These are phyloP conservation scores for Drosophila testacea DNA, from an alignment of 2,888 invertebrate genomes.

Conservation along the genomic window DNA sequence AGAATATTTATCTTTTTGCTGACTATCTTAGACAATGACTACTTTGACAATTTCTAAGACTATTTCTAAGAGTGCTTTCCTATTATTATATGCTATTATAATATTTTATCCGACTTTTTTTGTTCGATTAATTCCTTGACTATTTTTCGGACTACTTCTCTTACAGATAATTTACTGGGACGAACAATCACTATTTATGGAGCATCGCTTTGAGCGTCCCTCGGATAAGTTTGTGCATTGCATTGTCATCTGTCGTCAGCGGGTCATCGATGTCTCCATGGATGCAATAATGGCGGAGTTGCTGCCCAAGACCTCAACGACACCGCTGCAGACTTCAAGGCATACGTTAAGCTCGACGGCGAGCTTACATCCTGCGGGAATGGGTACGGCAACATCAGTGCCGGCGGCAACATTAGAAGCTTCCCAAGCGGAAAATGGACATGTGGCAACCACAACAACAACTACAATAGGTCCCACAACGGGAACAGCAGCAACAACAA, in stretches of 20 bases:
- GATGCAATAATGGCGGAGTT: slow-evolving; percentile 86
- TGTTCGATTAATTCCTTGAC: not conserved
- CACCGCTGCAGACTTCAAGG: slow-evolving; percentile 66
- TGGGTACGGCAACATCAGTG: slow-evolving; percentile 31
- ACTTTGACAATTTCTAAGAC: too few species aligned
- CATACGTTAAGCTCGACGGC: slow-evolving; percentile 73
- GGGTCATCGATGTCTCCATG: slow-evolving; percentile 86
- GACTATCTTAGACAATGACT: too few species aligned
- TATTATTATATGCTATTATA: too few species aligned
- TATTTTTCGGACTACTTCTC: not conserved
- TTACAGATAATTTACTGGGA: slow-evolving; percentile 94
- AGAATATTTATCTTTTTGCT: too few species aligned
- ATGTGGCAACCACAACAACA: slow-evolving; percentile 32
- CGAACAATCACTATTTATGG: slow-evolving; percentile 92
- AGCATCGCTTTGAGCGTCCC: slow-evolving; percentile 91
- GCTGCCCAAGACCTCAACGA: slow-evolving; percentile 67
- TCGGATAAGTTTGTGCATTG: slow-evolving; percentile 90
- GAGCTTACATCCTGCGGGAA: slow-evolving; percentile 63
- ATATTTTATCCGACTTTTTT: too few species aligned
- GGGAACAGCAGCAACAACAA: slow-evolving; percentile 13
- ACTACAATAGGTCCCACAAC: not conserved
- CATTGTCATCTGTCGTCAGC: slow-evolving; percentile 86
- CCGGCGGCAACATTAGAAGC: slow-evolving; percentile 35
- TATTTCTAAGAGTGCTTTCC: too few species aligned
- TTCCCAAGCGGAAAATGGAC: slow-evolving; percentile 78